Base-by-base conservation (phyloP, 2,888 invertebrate genomes). In the Trissoscelio sp. region DNA sequence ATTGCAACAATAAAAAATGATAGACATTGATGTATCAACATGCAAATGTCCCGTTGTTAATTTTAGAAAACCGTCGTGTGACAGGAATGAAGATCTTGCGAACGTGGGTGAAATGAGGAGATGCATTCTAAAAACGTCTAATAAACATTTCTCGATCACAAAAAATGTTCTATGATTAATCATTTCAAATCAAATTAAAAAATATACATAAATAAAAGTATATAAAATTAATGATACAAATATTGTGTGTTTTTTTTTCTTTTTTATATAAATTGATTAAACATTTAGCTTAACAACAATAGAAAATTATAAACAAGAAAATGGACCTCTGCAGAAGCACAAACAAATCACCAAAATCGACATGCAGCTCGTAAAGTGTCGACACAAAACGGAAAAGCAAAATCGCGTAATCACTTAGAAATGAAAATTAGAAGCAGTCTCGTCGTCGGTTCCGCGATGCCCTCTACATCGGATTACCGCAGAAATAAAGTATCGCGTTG, bases 401-500 rank as follows among this genome's bases (percentile, higher is more conserved):
- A 64, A 78, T 70, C 78, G 70, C 70, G 64, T 78, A 78, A 78
- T 78, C 78, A 78, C 70, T 70, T 62, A 64, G 79, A 82, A 78
- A 82, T 82, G 82, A 82, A 79, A 82, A 82, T 82, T 82, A 78
- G 82, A 72, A 78, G 28, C 28, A 69, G 77, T 78, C 78, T 82
- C 75, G 69, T 66, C 58, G 79, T 75, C 64, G 73, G 67, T 70
- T 72, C 70, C 70, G 72, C 78, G 70, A 72, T 82, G 81, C 81
- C 73, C 81, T 83, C 79, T 82, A 78, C 83, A 79, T 84, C 81
- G 80, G 85, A 85, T 86, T 86, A 86, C 85, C 85, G 83, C 84
- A 86, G 84, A 85, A 86, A 85, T 86, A 85, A 86, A 86, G 85
- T 86, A 86, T 85, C 86, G 85, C 83, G 84, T 86, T 86, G 85